Evolutionary conservation across 2,888 invertebrate species (phyloP), one percentile per base, ranked within the genome.

Genomic region (Cheilosia vernalis): DNA sequence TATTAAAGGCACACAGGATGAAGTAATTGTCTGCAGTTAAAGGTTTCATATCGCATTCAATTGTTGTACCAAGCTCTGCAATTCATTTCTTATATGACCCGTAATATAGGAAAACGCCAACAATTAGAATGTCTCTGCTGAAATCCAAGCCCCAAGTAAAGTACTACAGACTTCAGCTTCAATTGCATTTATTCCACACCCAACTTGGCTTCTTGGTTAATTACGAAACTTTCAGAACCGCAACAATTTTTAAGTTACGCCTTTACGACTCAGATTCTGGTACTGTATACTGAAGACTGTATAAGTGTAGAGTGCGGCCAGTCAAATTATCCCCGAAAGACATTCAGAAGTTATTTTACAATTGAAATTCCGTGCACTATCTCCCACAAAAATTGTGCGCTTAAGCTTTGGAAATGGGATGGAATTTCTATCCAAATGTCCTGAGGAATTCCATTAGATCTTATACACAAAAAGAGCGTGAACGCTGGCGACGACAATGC

Each of bases 341-440:
- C 81, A 85, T 81, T 85, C 76, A 55, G 67, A 85, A 85, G 81
- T 85, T 85, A 85, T 85, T 85, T 81, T 81, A 72, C 85, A 85
- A 85, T 85, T 85, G 85, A 85, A 85, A 85, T 85, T 85, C 85
- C 81, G 66, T 81, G 76, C 85, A 81, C 70, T 81, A 85, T 85
- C 85, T 85, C 27, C 63, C 33, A 67, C 67, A 76, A 81, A 76
- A 85, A 81, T 72, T 67, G 60, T 77, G 49, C 72, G 49, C 72
- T 81, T 44, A 30, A 40, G 76, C 76, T 85, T 66, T 81, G 40
- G 77, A 77, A 77, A 72, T 72, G 40, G 33, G 63, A 77, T 81
- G 70, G 81, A 72, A 85, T 85, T 81, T 53, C 80, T 85, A 85
- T 77, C 81, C 67, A 77, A 85, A 85, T 85, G 76, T 72, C 63